phyloP scores from a whole-genome alignment of 2,113 vertebrate genomes.

The Nesoenas mayeri region DNA sequence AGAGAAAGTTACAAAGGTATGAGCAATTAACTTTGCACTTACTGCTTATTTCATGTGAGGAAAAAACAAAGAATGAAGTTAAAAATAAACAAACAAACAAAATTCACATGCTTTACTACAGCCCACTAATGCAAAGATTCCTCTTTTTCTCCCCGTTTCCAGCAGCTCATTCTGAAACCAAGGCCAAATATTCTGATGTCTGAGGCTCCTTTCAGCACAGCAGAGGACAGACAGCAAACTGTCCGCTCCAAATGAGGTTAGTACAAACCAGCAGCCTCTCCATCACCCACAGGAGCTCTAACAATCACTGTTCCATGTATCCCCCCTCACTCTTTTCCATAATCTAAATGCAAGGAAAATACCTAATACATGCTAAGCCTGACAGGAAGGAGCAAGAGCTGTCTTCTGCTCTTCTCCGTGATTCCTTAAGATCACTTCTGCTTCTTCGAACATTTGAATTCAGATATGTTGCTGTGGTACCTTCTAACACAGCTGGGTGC shows the following conservation, averaged over 20 bases:
- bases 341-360: neutral
- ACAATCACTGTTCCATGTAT: neutral
- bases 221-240: neutral
- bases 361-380: rapidly evolving
- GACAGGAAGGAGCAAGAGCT: neutral
- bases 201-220: neutral
- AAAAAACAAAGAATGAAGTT: neutral
- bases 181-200: rapidly evolving
- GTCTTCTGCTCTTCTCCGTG: neutral
- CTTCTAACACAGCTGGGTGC: neutral
- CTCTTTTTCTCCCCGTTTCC: neutral
- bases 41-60: neutral
- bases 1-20: neutral
- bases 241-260: rapidly evolving
- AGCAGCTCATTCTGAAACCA: neutral
- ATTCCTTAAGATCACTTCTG: neutral
- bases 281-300: neutral
- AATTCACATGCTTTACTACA: neutral
- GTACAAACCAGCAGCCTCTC: neutral
- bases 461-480: neutral
- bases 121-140: neutral
- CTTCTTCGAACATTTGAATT: neutral
- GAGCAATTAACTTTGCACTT: neutral
- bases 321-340: neutral
- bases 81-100: neutral